Evolutionary conservation across 1,140 invertebrate genomes (phyloP).

Genomic region (Meloidogyne exigua): DNA sequence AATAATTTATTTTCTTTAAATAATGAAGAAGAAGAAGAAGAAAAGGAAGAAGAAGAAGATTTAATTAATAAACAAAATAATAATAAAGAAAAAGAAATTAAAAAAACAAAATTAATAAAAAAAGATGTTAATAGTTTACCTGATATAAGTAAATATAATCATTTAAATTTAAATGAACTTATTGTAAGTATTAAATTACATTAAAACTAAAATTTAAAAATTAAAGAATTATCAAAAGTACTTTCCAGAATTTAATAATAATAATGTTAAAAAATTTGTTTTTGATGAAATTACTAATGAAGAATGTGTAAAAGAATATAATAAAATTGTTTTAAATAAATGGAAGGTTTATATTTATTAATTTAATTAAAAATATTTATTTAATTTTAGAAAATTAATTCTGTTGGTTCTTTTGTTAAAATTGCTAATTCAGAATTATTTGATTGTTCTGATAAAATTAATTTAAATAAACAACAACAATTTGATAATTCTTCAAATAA

Average conservation of each 20-base stretch:
- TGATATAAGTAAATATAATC: background rate
- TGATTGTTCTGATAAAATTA: slow-evolving; percentile 57
- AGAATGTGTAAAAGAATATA: background rate
- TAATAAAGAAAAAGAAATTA: background rate
- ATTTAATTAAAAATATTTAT: background rate
- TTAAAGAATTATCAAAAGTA: background rate
- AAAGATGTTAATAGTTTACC: background rate
- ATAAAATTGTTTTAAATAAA: background rate
- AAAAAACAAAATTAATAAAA: background rate
- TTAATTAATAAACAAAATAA: background rate
- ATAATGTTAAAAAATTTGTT: background rate
- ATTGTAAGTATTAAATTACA: background rate
- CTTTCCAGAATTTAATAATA: background rate
- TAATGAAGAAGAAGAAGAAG: no score
- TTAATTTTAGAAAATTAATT: slow-evolving; percentile 56
- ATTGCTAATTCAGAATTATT: slow-evolving; percentile 75
- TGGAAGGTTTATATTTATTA: background rate
- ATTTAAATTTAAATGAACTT: background rate
- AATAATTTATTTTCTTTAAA: slow-evolving; percentile 4
- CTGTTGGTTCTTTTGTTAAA: slow-evolving; percentile 74
- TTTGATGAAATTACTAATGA: background rate
- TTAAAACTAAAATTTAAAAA: background rate
- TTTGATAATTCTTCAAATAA: background rate
- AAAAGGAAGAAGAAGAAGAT: background rate
- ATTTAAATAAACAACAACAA: background rate